Percentiles rank a stretch among this genome's conserved stretches.
Evolutionary conservation across 1,140 invertebrate genomes (phyloP).

Genomic region (Lineus longissimus): DNA sequence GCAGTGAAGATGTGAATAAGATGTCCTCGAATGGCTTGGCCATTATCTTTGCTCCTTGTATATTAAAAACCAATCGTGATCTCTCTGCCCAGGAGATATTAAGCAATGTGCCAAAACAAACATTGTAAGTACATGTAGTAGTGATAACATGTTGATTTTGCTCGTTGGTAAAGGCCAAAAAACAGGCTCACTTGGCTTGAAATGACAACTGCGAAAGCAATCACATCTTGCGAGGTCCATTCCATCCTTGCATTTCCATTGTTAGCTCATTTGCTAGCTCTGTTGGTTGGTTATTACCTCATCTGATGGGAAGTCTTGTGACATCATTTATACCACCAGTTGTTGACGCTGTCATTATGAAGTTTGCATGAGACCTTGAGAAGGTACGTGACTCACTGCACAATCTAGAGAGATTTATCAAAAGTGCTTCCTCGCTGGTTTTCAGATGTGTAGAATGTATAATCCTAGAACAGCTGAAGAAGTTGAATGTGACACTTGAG

Average conservation of each 20-base stretch:
- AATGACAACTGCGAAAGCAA: background rate
- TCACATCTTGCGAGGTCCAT: background rate
- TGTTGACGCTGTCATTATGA: too few relatives aligned
- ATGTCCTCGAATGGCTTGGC: conserved; percentile 89
- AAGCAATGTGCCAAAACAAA: conserved; percentile 59
- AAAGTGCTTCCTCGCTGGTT: too few relatives aligned
- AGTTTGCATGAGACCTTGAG: too few relatives aligned
- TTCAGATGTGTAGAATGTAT: conserved; percentile 80
- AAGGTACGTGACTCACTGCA: too few relatives aligned
- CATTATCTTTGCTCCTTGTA: conserved; percentile 92
- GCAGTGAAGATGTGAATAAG: conserved; percentile 81
- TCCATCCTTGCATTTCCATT: background rate
- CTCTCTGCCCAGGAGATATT: conserved; percentile 86
- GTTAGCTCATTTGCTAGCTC: too few relatives aligned
- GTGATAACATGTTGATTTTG: background rate
- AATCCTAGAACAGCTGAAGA: conserved; percentile 71
- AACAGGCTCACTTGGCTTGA: background rate
- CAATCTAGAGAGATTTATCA: too few relatives aligned
- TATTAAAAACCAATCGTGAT: conserved; percentile 78
- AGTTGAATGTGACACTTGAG: conserved; percentile 73
- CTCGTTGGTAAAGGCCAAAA: background rate
- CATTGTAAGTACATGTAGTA: conserved; percentile 37
- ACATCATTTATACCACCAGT: too few relatives aligned
- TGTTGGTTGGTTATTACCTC: too few relatives aligned
- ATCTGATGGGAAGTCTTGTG: too few relatives aligned